Evolutionary conservation across 2,888 invertebrate species (phyloP), one percentile per base, ranked within the genome.

Genomic region (Allolobophora icterica): DNA sequence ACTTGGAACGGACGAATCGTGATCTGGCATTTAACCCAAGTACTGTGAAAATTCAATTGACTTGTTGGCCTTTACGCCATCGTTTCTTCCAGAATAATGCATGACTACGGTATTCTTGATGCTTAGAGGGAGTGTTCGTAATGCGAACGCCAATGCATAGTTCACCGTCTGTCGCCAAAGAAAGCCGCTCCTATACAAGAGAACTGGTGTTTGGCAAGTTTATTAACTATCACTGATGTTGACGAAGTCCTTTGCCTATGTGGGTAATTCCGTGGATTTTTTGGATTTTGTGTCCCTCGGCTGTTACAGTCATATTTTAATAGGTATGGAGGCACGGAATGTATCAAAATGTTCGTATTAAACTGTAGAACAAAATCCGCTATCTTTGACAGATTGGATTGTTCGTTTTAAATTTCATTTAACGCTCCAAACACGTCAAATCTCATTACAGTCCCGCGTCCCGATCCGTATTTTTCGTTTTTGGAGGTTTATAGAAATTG

Each of bases 211-310:
- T 71, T 71, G 71, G 71, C 71, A 71, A 71, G 71, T 71, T 71
- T 71, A 71, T 71, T 71, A 71, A 71, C n/a, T 71, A 71, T 71
- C 71, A 71, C 71, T 30, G 30, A 71, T n/a, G 71, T 71, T 71
- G 71, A n/a, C 6, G 30, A n/a, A 71, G 30, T 30, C n/a, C 71
- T 8, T 71, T 71, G 71, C 71, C 71, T 71, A 71, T 71, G n/a
- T n/a, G n/a, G n/a, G n/a, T n/a, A n/a, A n/a, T n/a, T n/a, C n/a
- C n/a, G n/a, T n/a, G n/a, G n/a, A n/a, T n/a, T n/a, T n/a, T n/a
- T n/a, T n/a, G n/a, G n/a, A n/a, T n/a, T n/a, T n/a, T n/a, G n/a
- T n/a, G n/a, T n/a, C n/a, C n/a, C n/a, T n/a, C n/a, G n/a, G n/a
- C n/a, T n/a, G n/a, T n/a, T n/a, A n/a, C n/a, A n/a, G n/a, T n/a